Evolutionary conservation across 2,888 invertebrate genomes (phyloP).

Genomic region (Limnephilus auricula): DNA sequence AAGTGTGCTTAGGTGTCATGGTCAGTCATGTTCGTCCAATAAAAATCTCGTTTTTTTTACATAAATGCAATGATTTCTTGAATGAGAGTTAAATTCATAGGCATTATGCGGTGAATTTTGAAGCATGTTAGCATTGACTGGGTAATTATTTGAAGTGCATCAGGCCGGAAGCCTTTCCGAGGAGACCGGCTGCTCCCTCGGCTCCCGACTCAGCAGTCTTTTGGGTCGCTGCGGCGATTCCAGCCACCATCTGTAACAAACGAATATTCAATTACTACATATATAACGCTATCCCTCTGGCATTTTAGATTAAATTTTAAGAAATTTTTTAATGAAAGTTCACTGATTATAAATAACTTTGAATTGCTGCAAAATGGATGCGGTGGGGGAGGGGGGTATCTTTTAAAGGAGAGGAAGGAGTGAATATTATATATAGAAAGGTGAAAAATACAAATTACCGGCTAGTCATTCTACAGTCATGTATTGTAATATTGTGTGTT

Average conservation of each 20-base stretch:
- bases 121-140: conserved; percentile 32
- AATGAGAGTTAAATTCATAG: conserved; percentile 35
- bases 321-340: background rate
- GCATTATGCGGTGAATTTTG: conserved; percentile 45
- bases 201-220: conserved; percentile 73
- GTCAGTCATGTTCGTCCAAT: background rate
- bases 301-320: background rate
- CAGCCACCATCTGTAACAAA: conserved; percentile 71
- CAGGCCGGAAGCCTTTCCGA: conserved; percentile 76
- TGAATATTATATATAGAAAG: background rate
- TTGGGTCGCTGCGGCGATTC: conserved; percentile 71
- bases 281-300: background rate
- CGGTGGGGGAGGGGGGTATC: background rate
- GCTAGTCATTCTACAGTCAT: no score
- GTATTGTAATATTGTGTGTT: no score
- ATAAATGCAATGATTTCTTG: conserved; percentile 46
- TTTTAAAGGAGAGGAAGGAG: background rate
- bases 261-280: conserved; percentile 1
- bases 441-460: no score
- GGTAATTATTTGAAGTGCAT: conserved; percentile 66
- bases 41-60: conserved; percentile 31
- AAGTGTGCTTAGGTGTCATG: background rate
- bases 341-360: background rate
- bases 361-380: background rate
- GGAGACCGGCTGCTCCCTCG: conserved; percentile 74